Base-by-base conservation (phyloP, 2,113 vertebrate species). In the Anser cygnoides region DNA sequence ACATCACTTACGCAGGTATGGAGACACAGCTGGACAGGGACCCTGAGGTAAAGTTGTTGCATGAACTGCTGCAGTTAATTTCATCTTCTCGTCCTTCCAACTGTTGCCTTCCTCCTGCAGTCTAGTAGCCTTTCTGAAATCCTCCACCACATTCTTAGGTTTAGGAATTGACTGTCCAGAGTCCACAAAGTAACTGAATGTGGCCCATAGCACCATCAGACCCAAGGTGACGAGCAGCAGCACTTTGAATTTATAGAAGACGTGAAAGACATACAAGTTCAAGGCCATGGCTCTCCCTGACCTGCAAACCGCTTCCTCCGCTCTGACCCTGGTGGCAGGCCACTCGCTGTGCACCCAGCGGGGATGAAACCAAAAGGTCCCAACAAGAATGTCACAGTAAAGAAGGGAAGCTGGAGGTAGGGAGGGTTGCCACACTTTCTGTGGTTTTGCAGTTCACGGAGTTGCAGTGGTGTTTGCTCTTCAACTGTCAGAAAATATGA, bases 161-260 rank as follows among this genome's bases (percentile, higher is more conserved):
- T 83, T 94, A 10, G 92, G 90, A 25, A 82, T 82, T n/a, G 97
- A 95, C 57, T 89, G 96, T 28, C 97, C 74, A 2, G 93, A 93
- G 83, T 97, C 97, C 21, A 98, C 94, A 16, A 98, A 92, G 72
- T 98, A 98, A 92, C 86, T 94, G 84, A 98, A 97, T 2, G 96
- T 97, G 62, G 97, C 96, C 99, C 99, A 99, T 2, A 99, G 96
- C 91, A 98, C 89, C 4, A 96, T 97, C 9, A 98, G 73, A 21
- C 97, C 98, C 31, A 99, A 70, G 44, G 97, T 71, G 5, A 99
- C 86, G 35, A 99, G 94, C 10, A 99, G 49, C 78, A 99, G 41
- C 21, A 98, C 96, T 67, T 98, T 99, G 41, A 98, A 95, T 68
- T 97, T 98, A 79, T 97, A 97, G 44, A 97, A 97, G 57, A 98